A percentile compares a stretch with the other conserved stretches of the same genome.
Conservation (phyloP, 1,140 invertebrate genomes). For the Drosophila suzukii region DNA sequence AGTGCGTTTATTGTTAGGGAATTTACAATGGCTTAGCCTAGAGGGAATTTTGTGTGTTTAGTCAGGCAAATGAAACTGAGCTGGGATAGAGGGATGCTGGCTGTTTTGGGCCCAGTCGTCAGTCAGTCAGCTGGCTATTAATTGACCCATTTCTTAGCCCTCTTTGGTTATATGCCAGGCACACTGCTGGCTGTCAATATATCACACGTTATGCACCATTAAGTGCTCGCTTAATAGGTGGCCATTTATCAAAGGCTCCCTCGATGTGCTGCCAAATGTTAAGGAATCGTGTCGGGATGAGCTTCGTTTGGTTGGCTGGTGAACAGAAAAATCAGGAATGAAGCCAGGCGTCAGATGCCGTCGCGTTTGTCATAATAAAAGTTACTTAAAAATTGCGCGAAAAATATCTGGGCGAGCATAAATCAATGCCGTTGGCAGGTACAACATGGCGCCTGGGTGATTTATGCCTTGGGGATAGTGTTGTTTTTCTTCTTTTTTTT, state of each 20-base stretch:
- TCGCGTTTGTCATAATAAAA: slow-evolving; percentile 63
- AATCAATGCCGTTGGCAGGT: slow-evolving; percentile 51
- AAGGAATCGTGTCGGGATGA: slow-evolving; percentile 27
- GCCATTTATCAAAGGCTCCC: slow-evolving; percentile 44
- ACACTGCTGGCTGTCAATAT: slow-evolving; percentile 49
- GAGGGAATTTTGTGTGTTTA: background rate
- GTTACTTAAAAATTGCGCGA: slow-evolving; percentile 57
- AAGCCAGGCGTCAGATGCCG: slow-evolving; percentile 18
- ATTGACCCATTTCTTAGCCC: slow-evolving; percentile 41
- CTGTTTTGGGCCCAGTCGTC: background rate
- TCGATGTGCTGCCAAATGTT: slow-evolving; percentile 40
- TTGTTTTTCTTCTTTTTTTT: slow-evolving; percentile 3
- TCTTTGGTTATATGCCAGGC: slow-evolving; percentile 21
- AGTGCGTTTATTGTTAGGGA: slow-evolving; percentile 45
- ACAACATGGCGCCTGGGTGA: slow-evolving; percentile 43
- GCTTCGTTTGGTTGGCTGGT: slow-evolving; percentile 18
- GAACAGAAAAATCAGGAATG: slow-evolving; percentile 23
- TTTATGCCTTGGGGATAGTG: slow-evolving; percentile 36
- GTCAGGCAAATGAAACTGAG: slow-evolving; percentile 2
- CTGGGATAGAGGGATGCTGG: background rate
- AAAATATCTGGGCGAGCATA: slow-evolving; percentile 54
- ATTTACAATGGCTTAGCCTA: slow-evolving; percentile 21
- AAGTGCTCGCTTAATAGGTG: slow-evolving; percentile 54
- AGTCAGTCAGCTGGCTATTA: slow-evolving; percentile 21
- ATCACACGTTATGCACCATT: slow-evolving; percentile 61